A percentile compares a stretch with the other conserved stretches of the same genome.
phyloP scores from a whole-genome alignment of 1,140 invertebrate genomes.

The Tachypleus tridentatus region DNA sequence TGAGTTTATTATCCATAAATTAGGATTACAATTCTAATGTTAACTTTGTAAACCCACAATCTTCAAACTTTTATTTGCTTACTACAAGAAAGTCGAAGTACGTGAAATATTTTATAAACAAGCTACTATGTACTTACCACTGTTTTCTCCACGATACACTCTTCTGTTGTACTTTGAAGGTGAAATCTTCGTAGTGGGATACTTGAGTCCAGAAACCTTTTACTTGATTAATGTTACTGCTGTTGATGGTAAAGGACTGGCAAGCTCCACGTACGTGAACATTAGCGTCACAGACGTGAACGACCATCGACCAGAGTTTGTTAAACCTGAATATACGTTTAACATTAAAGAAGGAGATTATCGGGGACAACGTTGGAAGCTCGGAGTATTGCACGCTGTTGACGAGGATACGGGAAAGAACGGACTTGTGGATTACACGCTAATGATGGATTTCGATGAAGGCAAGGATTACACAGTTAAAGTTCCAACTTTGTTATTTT shows the following conservation, averaged over 20 bases:
- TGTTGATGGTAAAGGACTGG: slow-evolving; percentile 56
- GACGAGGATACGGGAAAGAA: slow-evolving; percentile 47
- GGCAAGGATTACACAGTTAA: slow-evolving; percentile 1
- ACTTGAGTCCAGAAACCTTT: slow-evolving; percentile 58
- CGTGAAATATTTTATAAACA: no score
- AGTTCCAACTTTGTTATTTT: no score
- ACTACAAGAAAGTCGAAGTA: no score
- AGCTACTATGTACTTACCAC: no score
- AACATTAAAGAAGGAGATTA: slow-evolving; percentile 64
- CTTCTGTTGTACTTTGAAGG: slow-evolving; percentile 37
- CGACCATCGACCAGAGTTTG: slow-evolving; percentile 70
- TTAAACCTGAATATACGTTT: slow-evolving; percentile 66
- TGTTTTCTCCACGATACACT: no score
- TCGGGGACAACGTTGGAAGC: slow-evolving; percentile 28
- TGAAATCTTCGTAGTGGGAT: slow-evolving; percentile 58
- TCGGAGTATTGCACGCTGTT: slow-evolving; percentile 52
- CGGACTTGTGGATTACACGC: slow-evolving; percentile 34
- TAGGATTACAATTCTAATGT: no score
- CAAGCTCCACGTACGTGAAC: slow-evolving; percentile 52
- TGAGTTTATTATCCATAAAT: slow-evolving; percentile 33
- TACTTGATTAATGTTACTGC: slow-evolving; percentile 64
- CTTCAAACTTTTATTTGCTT: no score
- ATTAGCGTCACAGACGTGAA: slow-evolving; percentile 65
- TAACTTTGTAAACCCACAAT: no score
- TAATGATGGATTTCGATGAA: slow-evolving; percentile 21